These are phyloP conservation scores for Mizuhopecten yessoensis DNA, from an alignment of 1,140 invertebrate genomes.

Conservation along the genomic window DNA sequence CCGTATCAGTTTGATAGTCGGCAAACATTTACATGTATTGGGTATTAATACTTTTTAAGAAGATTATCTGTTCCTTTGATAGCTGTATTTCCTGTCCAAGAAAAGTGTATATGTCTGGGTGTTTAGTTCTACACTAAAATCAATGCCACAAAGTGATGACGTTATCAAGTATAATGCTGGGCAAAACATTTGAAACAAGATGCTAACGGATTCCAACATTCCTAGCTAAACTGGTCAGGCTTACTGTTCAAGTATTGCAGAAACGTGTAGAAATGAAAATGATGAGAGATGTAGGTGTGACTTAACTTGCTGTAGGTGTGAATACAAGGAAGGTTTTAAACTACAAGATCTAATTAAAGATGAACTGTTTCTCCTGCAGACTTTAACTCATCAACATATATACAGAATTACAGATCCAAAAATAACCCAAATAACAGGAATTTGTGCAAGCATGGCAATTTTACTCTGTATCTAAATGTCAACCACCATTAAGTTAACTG, in stretches of 20 bases:
- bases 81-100: not conserved
- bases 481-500: not conserved
- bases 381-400: not conserved
- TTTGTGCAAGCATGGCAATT: not conserved
- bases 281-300: not conserved
- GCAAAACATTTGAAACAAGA: not conserved
- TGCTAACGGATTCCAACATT: not conserved
- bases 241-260: not conserved
- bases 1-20: not conserved
- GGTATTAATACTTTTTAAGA: not conserved
- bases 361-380: not conserved
- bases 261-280: not conserved
- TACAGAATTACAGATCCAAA: not conserved
- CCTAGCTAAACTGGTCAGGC: not conserved
- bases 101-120: not conserved
- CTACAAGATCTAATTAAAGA: not conserved
- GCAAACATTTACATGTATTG: not conserved
- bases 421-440: not conserved
- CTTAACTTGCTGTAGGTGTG: not conserved
- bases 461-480: not conserved
- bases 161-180: not conserved
- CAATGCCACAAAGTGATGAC: not conserved
- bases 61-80: slow-evolving; percentile 23
- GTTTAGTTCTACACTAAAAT: not conserved
- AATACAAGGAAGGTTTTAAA: not conserved